Evolutionary conservation across 2,888 invertebrate species (phyloP).

Genomic region (Drosophila testacea): DNA sequence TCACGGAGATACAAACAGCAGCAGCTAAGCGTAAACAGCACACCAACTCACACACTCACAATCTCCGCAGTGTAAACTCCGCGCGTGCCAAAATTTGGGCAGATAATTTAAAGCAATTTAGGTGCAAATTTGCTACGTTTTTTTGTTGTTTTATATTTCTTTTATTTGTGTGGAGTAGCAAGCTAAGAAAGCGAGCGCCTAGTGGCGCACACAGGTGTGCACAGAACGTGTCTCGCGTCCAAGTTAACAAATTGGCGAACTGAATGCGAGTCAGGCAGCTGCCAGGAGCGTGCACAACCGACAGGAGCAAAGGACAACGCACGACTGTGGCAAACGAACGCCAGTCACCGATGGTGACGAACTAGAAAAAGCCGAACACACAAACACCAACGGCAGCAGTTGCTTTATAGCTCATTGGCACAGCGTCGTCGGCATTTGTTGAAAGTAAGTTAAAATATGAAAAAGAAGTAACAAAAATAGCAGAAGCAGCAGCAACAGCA

Average conservation of each 20-base stretch:
- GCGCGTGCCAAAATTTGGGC: conserved; percentile 63
- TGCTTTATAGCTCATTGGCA: conserved; percentile 54
- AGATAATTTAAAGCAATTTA: conserved; percentile 80
- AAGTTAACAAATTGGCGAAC: conserved; percentile 50
- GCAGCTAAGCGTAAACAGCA: conserved; percentile 31
- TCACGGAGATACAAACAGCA: conserved; percentile 18
- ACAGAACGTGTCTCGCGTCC: conserved; percentile 56
- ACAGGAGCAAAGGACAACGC: conserved; percentile 80
- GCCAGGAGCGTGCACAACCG: conserved; percentile 74
- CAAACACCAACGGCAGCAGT: conserved; percentile 36
- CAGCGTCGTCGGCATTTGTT: conserved; percentile 54
- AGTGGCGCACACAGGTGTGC: conserved; percentile 74
- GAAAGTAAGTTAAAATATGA: conserved; percentile 73
- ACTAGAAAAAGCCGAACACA: conserved; percentile 49
- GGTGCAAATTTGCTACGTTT: conserved; percentile 75
- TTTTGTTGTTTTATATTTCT: too few species aligned
- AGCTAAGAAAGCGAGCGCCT: conserved; percentile 25
- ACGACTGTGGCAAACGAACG: conserved; percentile 67
- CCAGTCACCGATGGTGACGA: conserved; percentile 40
- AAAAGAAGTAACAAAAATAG: conserved; percentile 71
- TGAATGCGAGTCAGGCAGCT: conserved; percentile 29
- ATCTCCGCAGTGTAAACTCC: conserved; percentile 51
- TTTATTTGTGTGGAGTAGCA: conserved; percentile 16
- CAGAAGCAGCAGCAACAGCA: conserved; percentile 26
- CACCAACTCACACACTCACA: conserved; percentile 26